phyloP scores from a whole-genome alignment of 2,888 invertebrate species.

The Lepidonotus clava region DNA sequence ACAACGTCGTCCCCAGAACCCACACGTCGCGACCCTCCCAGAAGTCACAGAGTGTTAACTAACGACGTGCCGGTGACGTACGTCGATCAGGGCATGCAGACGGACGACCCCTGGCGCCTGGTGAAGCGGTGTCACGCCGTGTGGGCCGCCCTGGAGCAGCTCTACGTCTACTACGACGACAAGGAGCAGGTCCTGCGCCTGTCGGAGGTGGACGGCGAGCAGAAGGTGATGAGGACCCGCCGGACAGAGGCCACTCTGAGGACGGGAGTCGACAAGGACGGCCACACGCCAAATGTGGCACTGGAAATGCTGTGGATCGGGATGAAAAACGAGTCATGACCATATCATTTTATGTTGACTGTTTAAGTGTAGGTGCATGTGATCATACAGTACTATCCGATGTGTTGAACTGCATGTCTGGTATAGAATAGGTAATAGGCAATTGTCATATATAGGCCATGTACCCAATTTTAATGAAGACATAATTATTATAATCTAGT shows the following conservation, averaged over 20 bases:
- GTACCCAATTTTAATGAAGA: no score
- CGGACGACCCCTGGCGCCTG: not conserved
- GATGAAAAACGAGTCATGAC: no score
- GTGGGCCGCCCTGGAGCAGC: conserved; percentile 40
- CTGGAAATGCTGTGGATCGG: conserved; percentile 35
- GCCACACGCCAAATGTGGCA: not conserved
- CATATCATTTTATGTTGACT: no score
- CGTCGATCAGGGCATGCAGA: not conserved
- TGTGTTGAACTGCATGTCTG: no score
- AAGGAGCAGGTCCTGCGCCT: conserved; percentile 17
- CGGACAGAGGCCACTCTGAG: conserved; percentile 33
- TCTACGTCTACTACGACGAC: conserved; percentile 39
- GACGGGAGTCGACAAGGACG: not conserved
- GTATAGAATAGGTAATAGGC: no score
- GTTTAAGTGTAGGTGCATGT: no score
- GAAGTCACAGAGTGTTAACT: no score
- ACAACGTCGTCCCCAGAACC: no score
- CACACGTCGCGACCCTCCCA: no score
- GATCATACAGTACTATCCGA: no score
- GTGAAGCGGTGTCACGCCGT: conserved; percentile 43
- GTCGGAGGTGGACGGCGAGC: conserved; percentile 17
- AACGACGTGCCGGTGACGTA: not conserved
- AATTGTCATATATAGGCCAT: no score
- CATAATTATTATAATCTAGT: no score
- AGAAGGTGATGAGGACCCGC: not conserved